Conservation (phyloP, 2,888 invertebrate species). For the Tricholauxania praeusta region DNA sequence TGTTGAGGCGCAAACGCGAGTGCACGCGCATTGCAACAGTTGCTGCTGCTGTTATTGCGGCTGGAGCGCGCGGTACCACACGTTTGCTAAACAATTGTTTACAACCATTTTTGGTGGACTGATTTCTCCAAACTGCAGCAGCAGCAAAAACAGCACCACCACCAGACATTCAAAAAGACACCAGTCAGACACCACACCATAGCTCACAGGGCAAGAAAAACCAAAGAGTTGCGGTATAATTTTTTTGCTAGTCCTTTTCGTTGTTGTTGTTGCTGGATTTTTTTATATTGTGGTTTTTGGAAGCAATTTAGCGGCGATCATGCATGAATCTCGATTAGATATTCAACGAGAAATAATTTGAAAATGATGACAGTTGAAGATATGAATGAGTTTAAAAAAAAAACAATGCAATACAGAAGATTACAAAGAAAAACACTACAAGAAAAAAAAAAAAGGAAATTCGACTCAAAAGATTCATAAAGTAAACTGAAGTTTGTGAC, state of each 20-base stretch:
- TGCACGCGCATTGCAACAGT: background rate
- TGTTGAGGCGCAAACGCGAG: background rate
- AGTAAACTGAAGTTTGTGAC: too few relatives aligned
- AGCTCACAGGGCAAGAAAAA: constrained; percentile 8
- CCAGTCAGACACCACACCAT: constrained; percentile 14
- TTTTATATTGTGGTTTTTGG: constrained; percentile 24
- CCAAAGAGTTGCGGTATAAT: constrained; percentile 1
- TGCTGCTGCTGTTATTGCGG: constrained; percentile 5
- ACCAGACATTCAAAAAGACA: background rate
- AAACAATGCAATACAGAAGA: background rate
- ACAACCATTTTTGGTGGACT: constrained; percentile 43
- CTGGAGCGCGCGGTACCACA: constrained; percentile 27
- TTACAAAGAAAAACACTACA: too few relatives aligned
- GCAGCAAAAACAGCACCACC: constrained; percentile 20
- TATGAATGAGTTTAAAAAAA: constrained; percentile 46
- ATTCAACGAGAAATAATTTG: constrained; percentile 70
- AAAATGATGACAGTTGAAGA: constrained; percentile 69
- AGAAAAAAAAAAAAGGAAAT: too few relatives aligned
- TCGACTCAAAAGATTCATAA: too few relatives aligned
- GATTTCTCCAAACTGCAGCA: constrained; percentile 39
- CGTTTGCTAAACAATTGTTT: constrained; percentile 43
- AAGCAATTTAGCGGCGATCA: constrained; percentile 66
- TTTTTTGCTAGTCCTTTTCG: constrained; percentile 2
- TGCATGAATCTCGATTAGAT: constrained; percentile 69
- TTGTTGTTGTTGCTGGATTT: constrained; percentile 16